Base-by-base conservation (phyloP, 2,797 vertebrate genomes). In the Spheniscus humboldti region DNA sequence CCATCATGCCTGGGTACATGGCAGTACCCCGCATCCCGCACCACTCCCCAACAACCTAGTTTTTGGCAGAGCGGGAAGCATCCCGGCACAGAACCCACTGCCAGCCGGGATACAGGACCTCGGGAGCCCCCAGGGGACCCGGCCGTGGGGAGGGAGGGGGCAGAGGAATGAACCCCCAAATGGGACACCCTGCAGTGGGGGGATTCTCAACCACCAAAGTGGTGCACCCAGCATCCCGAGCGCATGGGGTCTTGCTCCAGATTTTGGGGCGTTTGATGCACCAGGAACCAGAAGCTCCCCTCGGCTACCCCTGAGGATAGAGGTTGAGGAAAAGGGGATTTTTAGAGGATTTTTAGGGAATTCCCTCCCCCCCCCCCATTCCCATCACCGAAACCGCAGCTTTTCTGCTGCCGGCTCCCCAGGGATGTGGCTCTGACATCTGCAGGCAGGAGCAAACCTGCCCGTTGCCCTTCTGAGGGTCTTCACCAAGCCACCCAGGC, bases 201-300 rank as follows among this genome's bases (percentile, higher is more conserved):
- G 35, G 18, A 18, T 18, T 52, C 27, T 18, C 37, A 43, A 6
- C 48, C 55, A 8, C 28, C 3, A 2, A 13, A 23, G 37, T 4
- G 4, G 24, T 7, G 9, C 18, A 64, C 28, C 14, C 7, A 1
- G n/a, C 50, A 23, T 19, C 82, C 41, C 2, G 2, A 45, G 63
- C 0, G 0, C 25, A 45, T 1, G 0, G 82, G n/a, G 53, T 22
- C 33, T 23, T 14, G 19, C 62, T 50, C 69, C 41, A 24, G 9
- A 15, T 43, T 18, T 41, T 19, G 33, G 48, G 10, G 18, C 5
- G 7, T 27, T 66, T 43, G 15, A 28, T 11, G 39, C 6, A 33
- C 13, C 35, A 57, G 37, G 53, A 43, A 50, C 35, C 31, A 53
- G 59, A 39, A 41, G 25, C 63, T 33, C 27, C 16, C 19, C 23